Conservation (phyloP, 1,140 invertebrate species). For the Drosophila parabipectinata region DNA sequence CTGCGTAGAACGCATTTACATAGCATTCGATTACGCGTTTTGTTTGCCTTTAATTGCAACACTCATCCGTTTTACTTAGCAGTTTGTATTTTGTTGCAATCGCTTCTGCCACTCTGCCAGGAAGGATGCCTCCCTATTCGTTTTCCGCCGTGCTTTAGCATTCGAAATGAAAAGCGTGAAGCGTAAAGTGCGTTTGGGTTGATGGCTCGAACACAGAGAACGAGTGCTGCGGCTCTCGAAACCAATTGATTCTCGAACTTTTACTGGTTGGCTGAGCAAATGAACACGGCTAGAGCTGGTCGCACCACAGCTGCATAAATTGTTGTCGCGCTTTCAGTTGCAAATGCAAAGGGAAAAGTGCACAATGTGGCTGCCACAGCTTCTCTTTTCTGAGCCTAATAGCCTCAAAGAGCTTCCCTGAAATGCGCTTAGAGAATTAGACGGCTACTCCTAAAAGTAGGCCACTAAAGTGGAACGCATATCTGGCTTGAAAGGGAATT, state of each 20-base stretch:
- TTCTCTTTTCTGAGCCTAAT: neutral
- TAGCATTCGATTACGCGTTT: conserved; percentile 71
- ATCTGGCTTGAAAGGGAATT: neutral
- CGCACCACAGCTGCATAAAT: conserved; percentile 14
- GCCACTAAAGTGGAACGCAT: neutral
- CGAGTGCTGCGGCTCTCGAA: conserved; percentile 25
- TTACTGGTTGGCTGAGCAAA: conserved; percentile 13
- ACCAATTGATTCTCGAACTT: conserved; percentile 44
- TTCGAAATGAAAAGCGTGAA: conserved; percentile 33
- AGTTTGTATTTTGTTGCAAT: conserved; percentile 20
- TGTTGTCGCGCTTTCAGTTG: neutral
- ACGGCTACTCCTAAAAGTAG: conserved; percentile 5
- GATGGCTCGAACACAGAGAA: conserved; percentile 26
- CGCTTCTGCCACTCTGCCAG: neutral
- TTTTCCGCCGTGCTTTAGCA: conserved; percentile 14
- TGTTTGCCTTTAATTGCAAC: conserved; percentile 72
- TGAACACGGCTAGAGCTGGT: conserved; percentile 10
- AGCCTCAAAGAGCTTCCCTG: neutral
- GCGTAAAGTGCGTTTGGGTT: conserved; percentile 42
- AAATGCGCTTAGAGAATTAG: neutral
- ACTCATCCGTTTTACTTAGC: conserved; percentile 61
- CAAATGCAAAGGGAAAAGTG: neutral
- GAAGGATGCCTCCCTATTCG: too few species aligned
- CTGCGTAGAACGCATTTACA: conserved; percentile 45
- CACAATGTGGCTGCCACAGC: neutral